These are phyloP conservation scores for Diabrotica balteata DNA, from an alignment of 2,888 invertebrate species.

Conservation along the genomic window DNA sequence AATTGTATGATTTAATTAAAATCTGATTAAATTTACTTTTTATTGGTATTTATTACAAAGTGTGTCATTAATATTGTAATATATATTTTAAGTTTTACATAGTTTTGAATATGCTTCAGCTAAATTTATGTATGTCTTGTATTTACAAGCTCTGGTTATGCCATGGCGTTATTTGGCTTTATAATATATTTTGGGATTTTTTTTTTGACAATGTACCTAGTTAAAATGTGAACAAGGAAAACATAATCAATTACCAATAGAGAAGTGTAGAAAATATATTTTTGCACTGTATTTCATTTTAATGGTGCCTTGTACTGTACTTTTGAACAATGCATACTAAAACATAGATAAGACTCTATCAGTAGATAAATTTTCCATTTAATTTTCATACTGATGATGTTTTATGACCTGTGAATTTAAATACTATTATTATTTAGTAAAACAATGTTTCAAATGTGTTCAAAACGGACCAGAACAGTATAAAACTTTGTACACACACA, in stretches of 20 bases:
- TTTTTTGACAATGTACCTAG: neutral
- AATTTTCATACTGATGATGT: neutral
- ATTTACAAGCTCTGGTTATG: too few species aligned
- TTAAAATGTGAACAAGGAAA: neutral
- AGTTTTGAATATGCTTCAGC: too few species aligned
- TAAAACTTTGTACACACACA: too few species aligned
- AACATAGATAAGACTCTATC: conserved; percentile 12
- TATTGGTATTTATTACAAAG: too few species aligned
- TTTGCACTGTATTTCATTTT: neutral
- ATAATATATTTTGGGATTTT: too few species aligned
- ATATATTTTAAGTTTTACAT: too few species aligned
- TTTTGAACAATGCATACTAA: conserved; percentile 7
- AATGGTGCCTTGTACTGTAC: conserved; percentile 9
- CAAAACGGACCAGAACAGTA: neutral
- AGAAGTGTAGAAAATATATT: neutral
- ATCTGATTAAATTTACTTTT: too few species aligned
- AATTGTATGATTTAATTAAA: too few species aligned
- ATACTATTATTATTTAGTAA: neutral
- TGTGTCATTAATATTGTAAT: too few species aligned
- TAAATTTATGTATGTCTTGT: too few species aligned
- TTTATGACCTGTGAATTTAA: neutral
- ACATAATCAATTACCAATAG: neutral
- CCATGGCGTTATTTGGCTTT: too few species aligned
- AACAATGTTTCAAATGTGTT: too few species aligned
- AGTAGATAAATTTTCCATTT: conserved; percentile 11